phyloP scores from a whole-genome alignment of 2,888 invertebrate species.

The Apodemia hepburni region DNA sequence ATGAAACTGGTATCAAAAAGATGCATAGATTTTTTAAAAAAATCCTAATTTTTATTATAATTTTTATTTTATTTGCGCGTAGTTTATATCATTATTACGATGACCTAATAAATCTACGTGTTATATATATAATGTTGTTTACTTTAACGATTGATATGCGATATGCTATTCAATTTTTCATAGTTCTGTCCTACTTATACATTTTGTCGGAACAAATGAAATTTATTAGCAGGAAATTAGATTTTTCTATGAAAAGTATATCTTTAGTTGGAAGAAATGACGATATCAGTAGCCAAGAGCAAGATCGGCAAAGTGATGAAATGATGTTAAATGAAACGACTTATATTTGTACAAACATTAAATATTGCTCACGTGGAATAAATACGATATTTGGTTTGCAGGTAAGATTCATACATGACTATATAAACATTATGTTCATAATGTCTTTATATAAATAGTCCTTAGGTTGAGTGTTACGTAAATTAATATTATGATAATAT shows the following conservation, averaged over 20 bases:
- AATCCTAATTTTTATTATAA: not conserved
- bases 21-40: not conserved
- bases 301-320: not conserved
- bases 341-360: slow-evolving; percentile 17
- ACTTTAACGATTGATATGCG: not conserved
- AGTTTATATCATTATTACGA: not conserved
- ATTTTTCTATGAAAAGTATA: no score
- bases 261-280: not conserved
- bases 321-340: not conserved
- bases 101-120: not conserved
- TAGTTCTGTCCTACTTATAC: not conserved
- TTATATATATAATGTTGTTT: not conserved
- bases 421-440: no score
- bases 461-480: no score
- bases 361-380: slow-evolving; percentile 18
- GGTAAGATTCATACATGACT: not conserved
- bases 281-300: no score
- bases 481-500: no score
- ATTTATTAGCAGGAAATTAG: not conserved
- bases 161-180: not conserved
- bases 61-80: not conserved
- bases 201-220: not conserved
- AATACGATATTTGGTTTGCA: slow-evolving; percentile 22
- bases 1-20: not conserved
- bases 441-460: no score